Conservation (phyloP, 2,888 invertebrate genomes). For the Tenthredo distinguenda region DNA sequence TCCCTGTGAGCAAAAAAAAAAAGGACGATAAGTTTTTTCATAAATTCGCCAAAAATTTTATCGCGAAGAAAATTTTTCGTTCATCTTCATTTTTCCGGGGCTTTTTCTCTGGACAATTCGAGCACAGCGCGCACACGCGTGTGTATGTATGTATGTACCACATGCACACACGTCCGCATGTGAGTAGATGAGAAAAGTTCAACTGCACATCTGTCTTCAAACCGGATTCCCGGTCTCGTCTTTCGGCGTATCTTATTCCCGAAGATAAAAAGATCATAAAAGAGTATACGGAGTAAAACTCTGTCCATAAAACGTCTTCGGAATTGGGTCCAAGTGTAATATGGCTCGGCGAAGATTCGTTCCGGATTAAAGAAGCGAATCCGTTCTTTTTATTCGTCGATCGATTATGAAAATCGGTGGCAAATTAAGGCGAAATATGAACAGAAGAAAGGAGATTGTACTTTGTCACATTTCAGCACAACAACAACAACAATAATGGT, state of each 20-base stretch:
- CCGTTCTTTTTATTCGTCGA: no score
- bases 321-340: not conserved
- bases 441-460: not conserved
- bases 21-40: not conserved
- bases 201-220: conserved; percentile 11
- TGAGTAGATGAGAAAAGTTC: not conserved
- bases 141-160: not conserved
- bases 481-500: not conserved
- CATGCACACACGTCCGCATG: not conserved
- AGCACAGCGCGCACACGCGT: not conserved
- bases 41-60: not conserved
- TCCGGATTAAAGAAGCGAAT: no score
- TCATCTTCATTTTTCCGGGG: no score
- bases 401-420: no score
- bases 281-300: not conserved
- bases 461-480: not conserved
- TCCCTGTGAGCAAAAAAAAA: conserved; percentile 62
- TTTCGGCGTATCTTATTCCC: not conserved
- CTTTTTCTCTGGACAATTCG: not conserved
- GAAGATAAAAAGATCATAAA: conserved; percentile 2
- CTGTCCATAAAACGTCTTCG: not conserved
- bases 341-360: no score
- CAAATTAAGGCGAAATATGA: not conserved
- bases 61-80: no score
- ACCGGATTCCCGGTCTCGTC: not conserved